Base-by-base conservation (phyloP, 2,113 vertebrate species). In the Rhabdornis inornatus region DNA sequence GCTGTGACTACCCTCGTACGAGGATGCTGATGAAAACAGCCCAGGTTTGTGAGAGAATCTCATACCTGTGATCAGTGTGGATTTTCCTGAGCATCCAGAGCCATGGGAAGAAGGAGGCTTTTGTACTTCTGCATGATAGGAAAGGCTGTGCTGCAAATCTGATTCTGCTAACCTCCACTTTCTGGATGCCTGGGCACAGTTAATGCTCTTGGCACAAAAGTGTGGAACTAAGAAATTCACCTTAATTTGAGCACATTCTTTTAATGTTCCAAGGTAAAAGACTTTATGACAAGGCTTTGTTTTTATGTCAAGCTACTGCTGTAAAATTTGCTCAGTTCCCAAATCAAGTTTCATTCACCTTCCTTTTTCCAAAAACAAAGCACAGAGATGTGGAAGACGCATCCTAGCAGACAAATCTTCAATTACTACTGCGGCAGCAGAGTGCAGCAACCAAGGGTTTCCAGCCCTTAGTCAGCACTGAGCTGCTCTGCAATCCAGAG, bases 1-100 rank as follows among this genome's bases (percentile, higher is more conserved):
- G 81, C 74, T n/a, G 17, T 44, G 39, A 53, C 42, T 78, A 22
- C 24, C 23, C 0, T 0, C 4, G 7, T 50, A 17, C 1, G 4
- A 47, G 22, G 35, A 44, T 33, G 45, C 65, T 70, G 77, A 45
- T n/a, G 49, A 56, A 49, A 82, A 80, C 18, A 49, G n/a, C 13
- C 2, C 1, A 1, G 39, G 27, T 31, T 56, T 64, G n/a, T 52
- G 71, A 79, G 20, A n/a, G 24, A 57, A 83, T 16, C 49, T 68
- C n/a, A 15, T 28, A n/a, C n/a, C 76, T 21, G 23, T 28, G 44
- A 57, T 49, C 27, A 66, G 40, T 0, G 0, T 18, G 55, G 86
- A 69, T 83, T 72, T 50, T 79, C 31, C 53, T 8, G 39, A 4
- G 4, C 23, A n/a, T 16, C 33, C 60, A 78, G 47, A 77, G 71